Evolutionary conservation across 2,888 invertebrate species (phyloP).

Genomic region (Sphinx pinastri): DNA sequence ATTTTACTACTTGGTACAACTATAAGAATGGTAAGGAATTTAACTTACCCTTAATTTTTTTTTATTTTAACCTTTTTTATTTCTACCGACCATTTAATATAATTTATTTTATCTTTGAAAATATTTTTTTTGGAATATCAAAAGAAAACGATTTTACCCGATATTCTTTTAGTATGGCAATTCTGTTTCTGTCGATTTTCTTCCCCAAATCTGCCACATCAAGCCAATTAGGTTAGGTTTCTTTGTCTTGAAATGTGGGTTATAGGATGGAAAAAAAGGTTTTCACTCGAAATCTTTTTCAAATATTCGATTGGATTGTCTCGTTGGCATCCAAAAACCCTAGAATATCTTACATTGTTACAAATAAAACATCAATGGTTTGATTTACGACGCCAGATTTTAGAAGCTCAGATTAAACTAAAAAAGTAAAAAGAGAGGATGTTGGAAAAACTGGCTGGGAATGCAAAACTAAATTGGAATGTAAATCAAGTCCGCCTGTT

Average conservation of each 20-base stretch:
- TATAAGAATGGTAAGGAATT: no score
- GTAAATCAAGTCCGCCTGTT: conserved; percentile 75
- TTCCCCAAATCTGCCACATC: conserved; percentile 1
- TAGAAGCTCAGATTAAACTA: conserved; percentile 37
- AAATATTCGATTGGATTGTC: no score
- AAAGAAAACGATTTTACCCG: background rate
- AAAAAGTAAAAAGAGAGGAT: conserved; percentile 30
- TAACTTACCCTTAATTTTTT: no score
- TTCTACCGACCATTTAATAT: no score
- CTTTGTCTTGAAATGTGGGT: conserved; percentile 20
- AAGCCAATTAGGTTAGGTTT: conserved; percentile 4
- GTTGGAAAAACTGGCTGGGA: conserved; percentile 57
- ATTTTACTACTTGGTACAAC: no score
- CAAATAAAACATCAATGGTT: conserved; percentile 14
- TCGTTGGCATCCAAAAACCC: background rate
- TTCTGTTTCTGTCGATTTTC: background rate
- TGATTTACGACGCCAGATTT: conserved; percentile 30
- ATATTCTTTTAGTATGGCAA: background rate
- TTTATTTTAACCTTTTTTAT: no score
- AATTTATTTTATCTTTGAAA: no score
- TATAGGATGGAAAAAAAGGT: background rate
- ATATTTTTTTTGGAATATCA: no score
- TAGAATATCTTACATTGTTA: background rate
- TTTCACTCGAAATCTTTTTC: background rate
- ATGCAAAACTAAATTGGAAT: conserved; percentile 74